Evolutionary conservation across 2,797 vertebrate genomes (phyloP).

Genomic region (Agapornis canus): DNA sequence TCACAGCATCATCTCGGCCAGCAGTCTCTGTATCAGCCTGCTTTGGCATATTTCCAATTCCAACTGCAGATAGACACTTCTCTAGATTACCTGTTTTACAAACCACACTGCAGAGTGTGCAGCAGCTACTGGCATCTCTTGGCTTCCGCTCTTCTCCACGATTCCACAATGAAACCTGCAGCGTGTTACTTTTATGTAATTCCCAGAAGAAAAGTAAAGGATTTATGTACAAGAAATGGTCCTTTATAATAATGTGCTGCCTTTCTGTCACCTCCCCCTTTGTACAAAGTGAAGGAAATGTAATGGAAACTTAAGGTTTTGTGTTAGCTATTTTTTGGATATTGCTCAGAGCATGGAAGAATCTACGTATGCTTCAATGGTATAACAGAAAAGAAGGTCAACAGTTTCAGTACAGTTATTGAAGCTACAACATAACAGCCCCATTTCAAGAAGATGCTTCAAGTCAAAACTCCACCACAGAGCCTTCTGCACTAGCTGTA

Average conservation of each 20-base stretch:
- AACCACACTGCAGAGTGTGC: neutral
- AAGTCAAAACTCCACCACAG: neutral
- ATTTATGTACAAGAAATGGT: neutral
- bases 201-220: neutral
- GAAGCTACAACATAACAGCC: neutral
- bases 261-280: neutral
- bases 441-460: neutral
- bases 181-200: neutral
- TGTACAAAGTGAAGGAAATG: neutral
- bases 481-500: neutral
- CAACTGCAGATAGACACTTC: neutral
- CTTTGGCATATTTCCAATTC: neutral
- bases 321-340: neutral
- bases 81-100: neutral
- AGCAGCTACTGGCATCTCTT: neutral
- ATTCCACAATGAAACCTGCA: neutral
- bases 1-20: neutral
- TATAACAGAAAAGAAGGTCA: neutral
- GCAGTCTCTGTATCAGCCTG: neutral
- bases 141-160: neutral
- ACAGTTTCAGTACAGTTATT: fast-evolving
- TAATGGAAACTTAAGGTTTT: neutral
- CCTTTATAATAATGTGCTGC: neutral
- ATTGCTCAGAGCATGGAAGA: neutral
- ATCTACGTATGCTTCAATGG: neutral